Base-by-base conservation (phyloP, 2,113 vertebrate species). In the Phrynosoma platyrhinos region DNA sequence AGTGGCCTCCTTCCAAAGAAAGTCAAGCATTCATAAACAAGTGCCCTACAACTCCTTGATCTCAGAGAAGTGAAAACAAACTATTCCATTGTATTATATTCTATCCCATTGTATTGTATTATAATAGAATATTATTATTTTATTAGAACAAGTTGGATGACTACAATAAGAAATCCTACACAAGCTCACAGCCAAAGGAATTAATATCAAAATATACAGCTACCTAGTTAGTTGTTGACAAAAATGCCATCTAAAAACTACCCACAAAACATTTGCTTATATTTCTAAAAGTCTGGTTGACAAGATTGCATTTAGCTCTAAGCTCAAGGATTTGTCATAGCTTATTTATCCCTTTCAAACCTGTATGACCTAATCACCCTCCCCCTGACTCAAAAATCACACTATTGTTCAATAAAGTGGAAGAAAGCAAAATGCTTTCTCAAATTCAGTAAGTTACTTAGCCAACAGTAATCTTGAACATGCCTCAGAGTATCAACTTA, bases 221-320 rank as follows among this genome's bases (percentile, higher is more conserved):
- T 90, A 32, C 40, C 18, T 76, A 27, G 30, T 82, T 93, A 72
- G 16, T 80, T 79, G 74, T 86, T 62, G 18, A 80, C 88, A 92
- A 72, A 75, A 83, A 71, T 79, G 88, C 90, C 8, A 90, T 69
- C 32, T 47, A 91, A 90, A 93, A 87, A 40, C 83, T 88, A 14
- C 53, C 0, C 0, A 0, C 78, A 47, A 66, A 86, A 5, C 6
- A 78, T 68, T 66, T n/a, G 30, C 76, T 64, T 66, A 85, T 47
- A 55, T 47, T 64, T 52, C 75, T 52, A n/a, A 52, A 64, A 78
- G 25, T 78, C 58, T 21, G 66, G 27, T 64, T 81, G 74, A 42
- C 32, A 42, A 62, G 64, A 62, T 87, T 74, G 75, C 75, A 72
- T 87, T 81, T 58, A 62, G 69, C 69, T 55, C 79, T 64, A 82